Evolutionary conservation across 1,140 invertebrate species (phyloP), one percentile per base, ranked within the genome.

Genomic region (Drosophila teissieri): DNA sequence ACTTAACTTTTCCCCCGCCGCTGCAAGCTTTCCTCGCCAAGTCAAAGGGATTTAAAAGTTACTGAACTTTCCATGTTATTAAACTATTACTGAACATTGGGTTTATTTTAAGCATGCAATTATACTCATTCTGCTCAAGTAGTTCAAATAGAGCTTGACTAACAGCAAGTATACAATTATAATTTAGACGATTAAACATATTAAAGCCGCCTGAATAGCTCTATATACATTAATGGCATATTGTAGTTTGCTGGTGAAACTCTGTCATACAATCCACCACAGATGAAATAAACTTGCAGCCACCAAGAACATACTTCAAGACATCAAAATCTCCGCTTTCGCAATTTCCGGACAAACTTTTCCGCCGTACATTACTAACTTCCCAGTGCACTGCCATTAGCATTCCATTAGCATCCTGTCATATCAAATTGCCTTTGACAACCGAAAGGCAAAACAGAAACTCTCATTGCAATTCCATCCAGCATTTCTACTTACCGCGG

Each of bases 401-500:
- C 73, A 52, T 75, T 48, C 61, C 73, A 75, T 75, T 76, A 61
- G 54, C 73, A 51, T 62, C 52, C 55, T 69, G 74, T 68, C 73
- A 55, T 27, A 68, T 76, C 49, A 77, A 77, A 61, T 77, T 69
- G 68, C 24, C 42, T 37, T 56, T 51, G 44, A 55, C 64, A 70
- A 37, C 17, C 27, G 17, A 52, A 8, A 8, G 3, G 45, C n/a
- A 64, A 7, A 68, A 60, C 14, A 14, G 40, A 12, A 19, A 40
- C n/a, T n/a, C 8, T 49, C n/a, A 27, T 52, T 46, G 22, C 55
- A 58, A 27, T 52, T 53, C 40, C 55, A 42, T 58, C 12, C 31
- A 40, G 49, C 31, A 42, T 45, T 46, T 34, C 45, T 46, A 82
- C 80, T 78, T 68, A 82, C 80, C 80, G 80, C 54, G 78, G 80